Conservation (phyloP, 2,888 invertebrate species). For the Crematogaster levior region DNA sequence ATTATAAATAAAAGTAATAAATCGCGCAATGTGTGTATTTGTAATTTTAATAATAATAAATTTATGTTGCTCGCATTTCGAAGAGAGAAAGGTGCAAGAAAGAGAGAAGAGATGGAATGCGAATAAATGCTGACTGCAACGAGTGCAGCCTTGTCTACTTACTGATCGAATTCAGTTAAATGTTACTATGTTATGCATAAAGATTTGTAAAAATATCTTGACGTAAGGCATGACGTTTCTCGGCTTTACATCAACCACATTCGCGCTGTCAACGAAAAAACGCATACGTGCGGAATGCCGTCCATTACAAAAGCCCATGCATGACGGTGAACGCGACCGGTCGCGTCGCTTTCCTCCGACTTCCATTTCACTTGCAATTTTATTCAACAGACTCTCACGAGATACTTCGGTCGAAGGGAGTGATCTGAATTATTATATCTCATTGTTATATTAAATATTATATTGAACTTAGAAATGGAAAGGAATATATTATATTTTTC, state of each 20-base stretch:
- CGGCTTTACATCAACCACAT: constrained; percentile 2
- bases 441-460: not conserved
- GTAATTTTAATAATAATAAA: constrained; percentile 9
- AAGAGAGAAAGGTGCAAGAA: constrained; percentile 20
- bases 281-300: constrained; percentile 59
- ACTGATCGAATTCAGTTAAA: constrained; percentile 32
- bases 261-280: constrained; percentile 36
- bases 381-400: constrained; percentile 49
- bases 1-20: not conserved
- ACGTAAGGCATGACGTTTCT: constrained; percentile 43
- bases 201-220: constrained; percentile 29
- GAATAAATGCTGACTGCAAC: constrained; percentile 10
- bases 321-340: constrained; percentile 49
- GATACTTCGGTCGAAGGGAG: not conserved
- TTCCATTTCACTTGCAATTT: constrained; percentile 69
- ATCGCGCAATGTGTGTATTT: not conserved
- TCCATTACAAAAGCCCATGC: constrained; percentile 62
- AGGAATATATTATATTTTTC: not conserved
- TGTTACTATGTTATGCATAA: constrained; percentile 28
- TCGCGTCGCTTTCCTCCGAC: constrained; percentile 59
- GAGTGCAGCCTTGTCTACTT: constrained; percentile 12
- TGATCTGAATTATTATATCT: not conserved
- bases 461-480: not conserved
- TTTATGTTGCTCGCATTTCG: not conserved
- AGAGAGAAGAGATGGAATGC: constrained; percentile 12